Evolutionary conservation across 2,113 vertebrate genomes (phyloP).

Genomic region (Toxostoma redivivum): DNA sequence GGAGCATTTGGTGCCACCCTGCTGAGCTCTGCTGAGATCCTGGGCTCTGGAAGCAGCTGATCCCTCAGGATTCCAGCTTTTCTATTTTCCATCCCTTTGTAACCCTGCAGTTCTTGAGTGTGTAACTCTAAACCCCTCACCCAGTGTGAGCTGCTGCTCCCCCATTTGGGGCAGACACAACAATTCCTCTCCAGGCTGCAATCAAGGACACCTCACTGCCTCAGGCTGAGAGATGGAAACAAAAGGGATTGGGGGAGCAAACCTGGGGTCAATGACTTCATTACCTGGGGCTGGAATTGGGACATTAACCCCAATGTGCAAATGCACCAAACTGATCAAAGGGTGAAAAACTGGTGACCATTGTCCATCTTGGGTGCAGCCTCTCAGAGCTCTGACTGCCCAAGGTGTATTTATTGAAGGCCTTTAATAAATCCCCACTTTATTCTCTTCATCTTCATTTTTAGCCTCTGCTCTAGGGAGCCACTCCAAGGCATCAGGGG

Average conservation of each 20-base stretch:
- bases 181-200: background rate
- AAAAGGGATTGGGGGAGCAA: background rate
- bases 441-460: too few relatives aligned
- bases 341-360: too few relatives aligned
- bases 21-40: background rate
- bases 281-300: too few relatives aligned
- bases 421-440: too few relatives aligned
- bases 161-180: background rate
- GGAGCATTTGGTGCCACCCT: background rate
- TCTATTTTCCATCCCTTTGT: accelerated
- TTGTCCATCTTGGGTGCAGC: too few relatives aligned
- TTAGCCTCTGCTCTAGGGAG: too few relatives aligned
- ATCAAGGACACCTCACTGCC: background rate
- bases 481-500: too few relatives aligned
- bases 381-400: too few relatives aligned
- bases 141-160: background rate
- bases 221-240: background rate
- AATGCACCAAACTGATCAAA: too few relatives aligned
- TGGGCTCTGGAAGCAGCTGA: background rate
- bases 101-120: background rate
- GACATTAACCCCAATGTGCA: too few relatives aligned
- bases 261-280: too few relatives aligned
- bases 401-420: too few relatives aligned
- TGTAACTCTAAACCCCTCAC: background rate
- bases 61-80: background rate